Base-by-base conservation (phyloP, 2,888 invertebrate genomes). In the Lycocerus yunnanus region DNA sequence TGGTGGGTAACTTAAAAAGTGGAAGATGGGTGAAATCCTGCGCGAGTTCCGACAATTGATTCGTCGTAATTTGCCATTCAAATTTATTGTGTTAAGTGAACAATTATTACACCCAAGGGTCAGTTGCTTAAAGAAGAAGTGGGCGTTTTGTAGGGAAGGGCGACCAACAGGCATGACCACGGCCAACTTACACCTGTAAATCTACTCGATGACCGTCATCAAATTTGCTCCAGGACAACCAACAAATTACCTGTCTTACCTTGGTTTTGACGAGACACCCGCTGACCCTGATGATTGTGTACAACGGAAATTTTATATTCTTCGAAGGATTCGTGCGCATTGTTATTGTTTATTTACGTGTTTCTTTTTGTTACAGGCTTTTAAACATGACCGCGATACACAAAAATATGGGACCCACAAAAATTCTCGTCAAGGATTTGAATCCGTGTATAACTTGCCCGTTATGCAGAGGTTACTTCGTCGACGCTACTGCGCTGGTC, bases 401-500 rank as follows among this genome's bases (percentile, higher is more conserved):
- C 20, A 15, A 63, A 63, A 63, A 18, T 18, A 63, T 63, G 61
- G 20, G 16, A 18, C 18, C 14, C 5, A 69, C 66, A 16, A 91
- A 91, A 65, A 86, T 91, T 67, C 87, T 93, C 78, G 91, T 93
- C 79, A 92, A 93, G 87, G 92, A 87, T 67, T 75, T 98, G 80
- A 97, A 97, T 88, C 91, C 94, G 81, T 94, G 94, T 85, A 91
- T 98, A 84, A 94, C 94, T 76, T 98, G 98, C 87, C 92, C 93
- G 78, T 89, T 98, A 77, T 98, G 98, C 88, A 91, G 92, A 70
- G 98, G 98, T 69, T 98, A 98, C 88, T 93, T 96, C 85, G 93
- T 98, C 80, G 97, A 98, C 87, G 97, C 98, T 66, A 97, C 97
- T 69, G 95, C 97, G 67, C 94, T 98, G 82, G 94, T 95, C 69